These are phyloP conservation scores for Harlomillsia oculata DNA, from an alignment of 1,140 invertebrate species.

Conservation along the genomic window DNA sequence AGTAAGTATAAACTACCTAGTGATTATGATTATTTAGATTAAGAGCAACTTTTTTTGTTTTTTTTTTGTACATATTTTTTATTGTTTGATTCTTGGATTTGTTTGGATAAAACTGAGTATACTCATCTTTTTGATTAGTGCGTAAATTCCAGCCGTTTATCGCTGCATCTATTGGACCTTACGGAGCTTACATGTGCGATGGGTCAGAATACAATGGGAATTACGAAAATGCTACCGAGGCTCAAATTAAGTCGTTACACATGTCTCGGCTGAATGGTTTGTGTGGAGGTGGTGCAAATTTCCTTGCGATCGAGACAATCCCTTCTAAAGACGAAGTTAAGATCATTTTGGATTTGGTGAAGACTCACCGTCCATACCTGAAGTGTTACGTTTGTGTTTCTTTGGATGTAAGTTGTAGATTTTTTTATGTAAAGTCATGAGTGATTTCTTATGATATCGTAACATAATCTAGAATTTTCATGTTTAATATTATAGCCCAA, in stretches of 20 bases:
- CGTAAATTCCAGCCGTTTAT: conserved; percentile 46
- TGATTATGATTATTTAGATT: neutral
- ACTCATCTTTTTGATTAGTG: too few relatives aligned
- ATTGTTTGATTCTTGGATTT: too few relatives aligned
- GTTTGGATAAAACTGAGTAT: too few relatives aligned
- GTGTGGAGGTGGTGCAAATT: conserved; percentile 63
- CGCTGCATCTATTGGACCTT: conserved; percentile 79
- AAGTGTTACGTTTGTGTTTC: conserved; percentile 79
- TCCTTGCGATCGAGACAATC: conserved; percentile 80
- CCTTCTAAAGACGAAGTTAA: conserved; percentile 71
- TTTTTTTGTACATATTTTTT: too few relatives aligned
- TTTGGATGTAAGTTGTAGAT: conserved; percentile 51
- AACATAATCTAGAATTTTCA: conserved; percentile 50
- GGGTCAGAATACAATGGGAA: conserved; percentile 80
- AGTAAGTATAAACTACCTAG: too few relatives aligned
- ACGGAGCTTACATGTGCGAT: conserved; percentile 75
- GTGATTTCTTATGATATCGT: conserved; percentile 21
- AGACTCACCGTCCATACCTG: conserved; percentile 52
- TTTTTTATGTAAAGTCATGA: conserved; percentile 7
- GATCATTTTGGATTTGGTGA: conserved; percentile 63
- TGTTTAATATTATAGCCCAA: conserved; percentile 37
- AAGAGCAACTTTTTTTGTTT: neutral
- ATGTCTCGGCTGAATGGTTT: conserved; percentile 61
- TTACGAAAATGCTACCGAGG: conserved; percentile 57
- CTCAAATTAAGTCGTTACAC: conserved; percentile 70